Conservation (phyloP, 2,797 vertebrate species). For the Danio choprae region DNA sequence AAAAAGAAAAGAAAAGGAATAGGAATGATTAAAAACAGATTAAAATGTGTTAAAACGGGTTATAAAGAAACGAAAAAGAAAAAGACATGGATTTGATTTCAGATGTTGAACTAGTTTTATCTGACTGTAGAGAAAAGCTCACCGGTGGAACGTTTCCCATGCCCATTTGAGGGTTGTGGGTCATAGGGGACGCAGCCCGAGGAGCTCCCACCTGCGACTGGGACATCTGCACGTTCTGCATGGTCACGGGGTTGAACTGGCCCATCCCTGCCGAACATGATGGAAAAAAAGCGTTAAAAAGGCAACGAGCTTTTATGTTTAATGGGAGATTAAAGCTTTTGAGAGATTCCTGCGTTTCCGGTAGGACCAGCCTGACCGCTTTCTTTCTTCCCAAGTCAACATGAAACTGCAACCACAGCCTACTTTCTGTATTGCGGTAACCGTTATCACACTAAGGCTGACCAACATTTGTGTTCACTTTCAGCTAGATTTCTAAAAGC, state of each 20-base stretch:
- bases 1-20: too few relatives aligned
- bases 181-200: slow-evolving; percentile 92
- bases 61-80: too few relatives aligned
- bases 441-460: too few relatives aligned
- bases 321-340: neutral
- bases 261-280: slow-evolving; percentile 82
- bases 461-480: too few relatives aligned
- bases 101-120: neutral
- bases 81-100: too few relatives aligned
- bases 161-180: slow-evolving; percentile 92
- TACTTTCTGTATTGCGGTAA: neutral
- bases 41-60: too few relatives aligned
- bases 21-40: too few relatives aligned
- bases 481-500: too few relatives aligned
- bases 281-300: neutral
- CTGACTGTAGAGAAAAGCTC: slow-evolving; percentile 62
- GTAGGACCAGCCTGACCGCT: slow-evolving; percentile 11
- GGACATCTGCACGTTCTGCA: slow-evolving; percentile 91
- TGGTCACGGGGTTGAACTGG: slow-evolving; percentile 91
- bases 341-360: slow-evolving; percentile 2
- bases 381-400: neutral
- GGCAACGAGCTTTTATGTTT: neutral
- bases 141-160: slow-evolving; percentile 91
- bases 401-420: neutral
- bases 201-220: slow-evolving; percentile 85